These are phyloP conservation scores for Puffinus mauretanicus DNA, from an alignment of 2,113 vertebrate species.

Conservation along the genomic window DNA sequence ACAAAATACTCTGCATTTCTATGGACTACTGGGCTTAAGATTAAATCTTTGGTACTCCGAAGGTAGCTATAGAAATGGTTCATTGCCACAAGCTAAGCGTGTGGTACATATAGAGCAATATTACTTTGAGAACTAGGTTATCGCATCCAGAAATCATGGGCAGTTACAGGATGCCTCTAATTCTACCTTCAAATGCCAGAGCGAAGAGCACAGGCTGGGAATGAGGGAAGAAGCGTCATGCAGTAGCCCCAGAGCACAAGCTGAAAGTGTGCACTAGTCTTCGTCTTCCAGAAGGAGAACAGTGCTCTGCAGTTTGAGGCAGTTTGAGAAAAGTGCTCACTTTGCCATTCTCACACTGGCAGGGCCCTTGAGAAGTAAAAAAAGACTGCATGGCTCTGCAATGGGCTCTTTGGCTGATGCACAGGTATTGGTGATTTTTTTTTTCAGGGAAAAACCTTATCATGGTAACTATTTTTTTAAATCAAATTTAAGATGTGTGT, in stretches of 20 bases:
- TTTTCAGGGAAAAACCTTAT: background rate
- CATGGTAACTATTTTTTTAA: background rate
- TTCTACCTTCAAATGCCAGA: background rate
- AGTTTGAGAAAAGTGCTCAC: background rate
- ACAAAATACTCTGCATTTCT: background rate
- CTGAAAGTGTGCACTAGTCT: fast-evolving
- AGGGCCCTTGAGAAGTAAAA: background rate
- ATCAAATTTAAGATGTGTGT: background rate
- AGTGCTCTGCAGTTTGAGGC: background rate
- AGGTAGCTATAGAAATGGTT: background rate
- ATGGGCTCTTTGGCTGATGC: background rate
- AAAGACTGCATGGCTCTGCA: background rate
- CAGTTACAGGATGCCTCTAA: background rate
- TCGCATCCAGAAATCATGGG: background rate
- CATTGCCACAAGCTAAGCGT: background rate
- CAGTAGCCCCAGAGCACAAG: background rate
- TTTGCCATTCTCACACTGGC: background rate
- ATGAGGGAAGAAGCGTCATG: background rate
- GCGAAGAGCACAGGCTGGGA: background rate
- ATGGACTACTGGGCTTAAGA: background rate
- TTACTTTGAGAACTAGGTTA: background rate
- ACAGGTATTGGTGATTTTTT: background rate
- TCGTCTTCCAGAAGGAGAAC: background rate
- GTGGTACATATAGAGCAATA: background rate
- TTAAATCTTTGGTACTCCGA: background rate